Evolutionary conservation across 2,113 vertebrate species (phyloP), one percentile per base, ranked within the genome.

Genomic region (Microtus richardsoni): DNA sequence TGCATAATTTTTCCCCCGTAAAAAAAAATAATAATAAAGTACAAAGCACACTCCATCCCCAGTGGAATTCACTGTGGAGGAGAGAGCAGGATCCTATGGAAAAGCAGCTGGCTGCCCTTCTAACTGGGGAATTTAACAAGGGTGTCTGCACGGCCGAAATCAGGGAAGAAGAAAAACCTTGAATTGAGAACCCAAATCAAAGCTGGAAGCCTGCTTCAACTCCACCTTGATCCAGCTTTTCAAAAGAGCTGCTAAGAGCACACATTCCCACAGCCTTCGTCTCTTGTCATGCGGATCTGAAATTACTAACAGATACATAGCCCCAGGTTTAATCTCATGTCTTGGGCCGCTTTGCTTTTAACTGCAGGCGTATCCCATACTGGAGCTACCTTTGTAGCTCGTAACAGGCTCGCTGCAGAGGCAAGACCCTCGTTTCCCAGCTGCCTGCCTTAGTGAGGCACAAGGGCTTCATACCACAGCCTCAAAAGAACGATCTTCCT

Each of bases 401-500:
- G 78, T 41, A 44, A 86, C 5, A 92, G 94, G 83, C 49, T 60
- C 47, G 90, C 94, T 84, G 66, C 92, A 95, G 36, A 88, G 73
- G 92, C 47, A 91, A 84, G 47, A 95, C 70, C 95, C 83, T 86
- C 12, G 19, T 92, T n/a, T 80, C 52, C 33, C 95, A 68, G 30
- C 58, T 22, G 58, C 58, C 58, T 7, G 58, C 58, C 6, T 58
- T 58, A 58, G 19, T 58, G 19, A 58, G 19, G 58, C 58, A 58
- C 96, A 97, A 36, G 84, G 95, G 58, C 96, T 98, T 97, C 93
- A 97, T 91, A 97, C 92, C 95, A 97, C 93, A 93, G 44, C 88
- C 98, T 95, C 88, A 96, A 98, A 98, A 97, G 91, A 92, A 96
- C 54, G 80, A 30, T 91, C 97, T 98, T 95, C 88, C 88, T 87